These are phyloP conservation scores for Dasysyrphus tricinctus DNA, from an alignment of 2,888 invertebrate genomes.

Conservation along the genomic window DNA sequence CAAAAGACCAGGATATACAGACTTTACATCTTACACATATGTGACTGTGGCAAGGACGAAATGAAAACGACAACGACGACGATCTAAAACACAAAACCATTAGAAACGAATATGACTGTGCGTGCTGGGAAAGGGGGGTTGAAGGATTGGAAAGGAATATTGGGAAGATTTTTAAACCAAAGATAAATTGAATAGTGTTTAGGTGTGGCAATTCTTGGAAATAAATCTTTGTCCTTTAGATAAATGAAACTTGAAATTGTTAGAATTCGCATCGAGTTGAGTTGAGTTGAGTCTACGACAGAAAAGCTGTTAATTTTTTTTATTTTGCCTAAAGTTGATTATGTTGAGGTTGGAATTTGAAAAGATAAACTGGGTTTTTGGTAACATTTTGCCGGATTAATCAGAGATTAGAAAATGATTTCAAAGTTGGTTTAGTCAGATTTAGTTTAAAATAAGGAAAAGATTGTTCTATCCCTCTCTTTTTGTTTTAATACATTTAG, in stretches of 20 bases:
- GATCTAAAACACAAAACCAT: background rate
- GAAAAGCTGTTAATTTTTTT: background rate
- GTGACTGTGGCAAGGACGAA: constrained; percentile 31
- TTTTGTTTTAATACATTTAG: background rate
- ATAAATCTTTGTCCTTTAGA: constrained; percentile 61
- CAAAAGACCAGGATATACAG: constrained; percentile 26
- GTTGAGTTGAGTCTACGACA: background rate
- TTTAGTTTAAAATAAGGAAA: constrained; percentile 20
- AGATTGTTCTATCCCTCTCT: background rate
- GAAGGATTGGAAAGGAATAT: background rate
- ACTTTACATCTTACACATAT: constrained; percentile 39
- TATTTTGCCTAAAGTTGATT: constrained; percentile 23
- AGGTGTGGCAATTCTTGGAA: constrained; percentile 57
- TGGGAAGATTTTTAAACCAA: constrained; percentile 51
- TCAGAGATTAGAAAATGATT: constrained; percentile 47
- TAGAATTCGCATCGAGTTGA: background rate
- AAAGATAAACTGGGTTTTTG: constrained; percentile 9
- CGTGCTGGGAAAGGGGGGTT: background rate
- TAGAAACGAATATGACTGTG: constrained; percentile 2
- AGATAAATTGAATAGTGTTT: constrained; percentile 67
- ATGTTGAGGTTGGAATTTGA: constrained; percentile 4
- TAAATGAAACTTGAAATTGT: constrained; percentile 24
- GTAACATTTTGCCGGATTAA: constrained; percentile 50
- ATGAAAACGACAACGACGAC: background rate
- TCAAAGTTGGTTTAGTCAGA: constrained; percentile 24